Evolutionary conservation across 1,140 invertebrate genomes (phyloP).

Genomic region (Drosophila miranda): DNA sequence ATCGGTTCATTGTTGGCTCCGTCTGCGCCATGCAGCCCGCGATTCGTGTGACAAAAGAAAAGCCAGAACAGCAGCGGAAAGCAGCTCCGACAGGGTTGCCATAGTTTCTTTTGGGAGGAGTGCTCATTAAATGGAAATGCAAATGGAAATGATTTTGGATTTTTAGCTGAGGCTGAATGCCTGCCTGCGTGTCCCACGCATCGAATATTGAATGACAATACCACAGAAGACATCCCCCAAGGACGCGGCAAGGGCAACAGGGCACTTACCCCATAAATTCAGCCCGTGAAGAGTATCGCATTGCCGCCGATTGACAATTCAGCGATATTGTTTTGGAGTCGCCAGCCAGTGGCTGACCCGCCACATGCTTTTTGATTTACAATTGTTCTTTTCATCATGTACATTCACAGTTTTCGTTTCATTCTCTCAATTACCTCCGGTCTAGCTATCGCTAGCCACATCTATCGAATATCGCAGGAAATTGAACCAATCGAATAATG

Average conservation of each 20-base stretch:
- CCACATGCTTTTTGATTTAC: conserved; percentile 9
- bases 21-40: conserved; percentile 10
- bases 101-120: conserved; percentile 49
- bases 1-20: conserved; percentile 41
- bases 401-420: too few species aligned
- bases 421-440: too few species aligned
- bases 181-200: neutral
- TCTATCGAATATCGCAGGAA: too few species aligned
- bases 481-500: too few species aligned
- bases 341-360: conserved; percentile 5
- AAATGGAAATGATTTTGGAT: conserved; percentile 48
- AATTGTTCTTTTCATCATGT: too few species aligned
- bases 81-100: conserved; percentile 38
- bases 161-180: conserved; percentile 16
- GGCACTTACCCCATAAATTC: conserved; percentile 13
- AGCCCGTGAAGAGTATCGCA: conserved; percentile 62
- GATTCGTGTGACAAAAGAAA: conserved; percentile 27
- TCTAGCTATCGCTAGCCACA: too few species aligned
- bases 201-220: conserved; percentile 12
- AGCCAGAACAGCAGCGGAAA: neutral
- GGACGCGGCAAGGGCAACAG: conserved; percentile 40
- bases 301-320: conserved; percentile 31
- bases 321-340: conserved; percentile 6
- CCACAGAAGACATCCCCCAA: conserved; percentile 7
- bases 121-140: conserved; percentile 53